Percentiles rank a stretch among this genome's conserved stretches.
phyloP scores from a whole-genome alignment of 1,140 invertebrate species.

The Dendrolimus kikuchii region DNA sequence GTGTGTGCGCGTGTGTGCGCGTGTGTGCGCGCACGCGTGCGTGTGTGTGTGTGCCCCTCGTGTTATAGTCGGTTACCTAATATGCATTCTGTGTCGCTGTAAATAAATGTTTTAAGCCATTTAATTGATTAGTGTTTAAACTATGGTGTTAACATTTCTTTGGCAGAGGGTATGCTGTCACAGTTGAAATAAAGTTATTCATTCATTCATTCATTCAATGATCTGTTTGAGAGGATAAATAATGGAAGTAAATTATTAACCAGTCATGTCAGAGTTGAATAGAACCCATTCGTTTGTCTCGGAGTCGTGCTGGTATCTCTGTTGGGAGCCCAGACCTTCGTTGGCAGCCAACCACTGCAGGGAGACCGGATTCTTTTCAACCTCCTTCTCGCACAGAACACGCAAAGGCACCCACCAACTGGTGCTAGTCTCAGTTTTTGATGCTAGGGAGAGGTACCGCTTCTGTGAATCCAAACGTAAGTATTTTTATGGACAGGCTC shows the following conservation, averaged over 20 bases:
- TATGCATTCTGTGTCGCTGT: too few relatives aligned
- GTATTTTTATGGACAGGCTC: too few relatives aligned
- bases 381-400: constrained; percentile 40
- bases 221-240: too few relatives aligned
- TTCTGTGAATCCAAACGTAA: constrained; percentile 28
- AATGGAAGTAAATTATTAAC: constrained; percentile 18
- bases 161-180: too few relatives aligned
- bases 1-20: too few relatives aligned
- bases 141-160: too few relatives aligned
- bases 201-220: too few relatives aligned
- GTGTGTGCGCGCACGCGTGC: too few relatives aligned
- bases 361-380: not conserved
- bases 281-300: constrained; percentile 37
- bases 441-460: constrained; percentile 42
- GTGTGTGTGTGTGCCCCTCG: too few relatives aligned
- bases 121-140: too few relatives aligned
- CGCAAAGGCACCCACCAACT: constrained; percentile 58
- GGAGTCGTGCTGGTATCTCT: constrained; percentile 41
- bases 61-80: too few relatives aligned
- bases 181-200: not conserved
- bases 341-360: constrained; percentile 43
- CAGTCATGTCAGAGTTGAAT: constrained; percentile 56
- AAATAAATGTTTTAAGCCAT: too few relatives aligned
- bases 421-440: not conserved
- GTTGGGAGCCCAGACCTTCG: constrained; percentile 27